Base-by-base conservation (phyloP, 2,113 vertebrate genomes). In the Emydocephalus ijimae region DNA sequence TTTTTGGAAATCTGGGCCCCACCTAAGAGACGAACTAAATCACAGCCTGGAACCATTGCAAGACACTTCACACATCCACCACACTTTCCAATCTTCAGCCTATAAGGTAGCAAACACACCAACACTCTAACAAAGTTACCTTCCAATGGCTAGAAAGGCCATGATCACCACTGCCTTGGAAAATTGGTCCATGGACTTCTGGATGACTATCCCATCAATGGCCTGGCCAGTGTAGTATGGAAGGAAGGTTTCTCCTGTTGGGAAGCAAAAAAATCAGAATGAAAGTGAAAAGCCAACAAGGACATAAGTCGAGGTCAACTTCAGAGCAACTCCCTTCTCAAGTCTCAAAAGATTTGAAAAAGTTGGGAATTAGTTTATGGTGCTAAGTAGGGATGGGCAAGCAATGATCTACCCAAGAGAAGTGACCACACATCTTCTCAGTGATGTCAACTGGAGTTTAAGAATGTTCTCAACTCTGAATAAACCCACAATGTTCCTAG, bases 171-270 rank as follows among this genome's bases (percentile, higher is more conserved):
- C 97, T 0, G 98, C 98, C 0, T 97, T 98, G 91, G 96, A 97
- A 95, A 99, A 99, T 94, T 98, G 95, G 88, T 98, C 98, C 98
- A 99, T 99, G 97, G 98, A 99, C 94, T 98, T 98, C 95, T 99
- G 98, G 95, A 98, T 97, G 94, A 99, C 98, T 0, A 99, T 99
- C 85, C 98, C 97, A 0, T 99, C 99, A 0, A 99, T 99, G 92
- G 98, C 98, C 91, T 97, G 96, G 52, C 99, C 99, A 0, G 98
- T 99, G 97, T 98, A 99, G 96, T 97, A 99, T 0, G 99, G 99
- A 48, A 99, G 98, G 94, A 99, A 98, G 45, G 98, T 98, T 95
- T 99, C 99, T 94, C 98, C 99, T 99, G 94, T 20, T 43, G n/a
- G 1, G 90, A 91, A 29, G 4, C 26, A 69, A 54, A 95, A 95